These are phyloP conservation scores for Ceratotherium simum DNA, from an alignment of 2,113 vertebrate species.

Conservation along the genomic window DNA sequence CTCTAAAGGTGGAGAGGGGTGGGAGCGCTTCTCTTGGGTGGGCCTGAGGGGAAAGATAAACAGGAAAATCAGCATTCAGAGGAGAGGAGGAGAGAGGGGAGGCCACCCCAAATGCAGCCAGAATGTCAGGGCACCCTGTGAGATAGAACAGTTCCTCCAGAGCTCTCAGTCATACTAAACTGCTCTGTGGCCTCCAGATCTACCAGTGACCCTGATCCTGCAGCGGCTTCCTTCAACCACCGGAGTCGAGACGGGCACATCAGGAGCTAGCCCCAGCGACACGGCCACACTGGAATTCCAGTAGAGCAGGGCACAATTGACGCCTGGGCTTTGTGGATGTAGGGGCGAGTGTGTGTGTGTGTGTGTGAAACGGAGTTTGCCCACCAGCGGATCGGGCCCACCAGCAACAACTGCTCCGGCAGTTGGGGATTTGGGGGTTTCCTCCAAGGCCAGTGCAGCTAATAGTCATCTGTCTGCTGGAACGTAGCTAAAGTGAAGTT, in stretches of 20 bases:
- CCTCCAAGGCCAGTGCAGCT: background rate
- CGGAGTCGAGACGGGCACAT: background rate
- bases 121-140: background rate
- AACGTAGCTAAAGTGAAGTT: constrained; percentile 23
- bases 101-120: background rate
- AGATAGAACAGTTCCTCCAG: too few relatives aligned
- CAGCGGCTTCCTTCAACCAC: background rate
- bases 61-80: background rate
- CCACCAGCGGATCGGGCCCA: background rate
- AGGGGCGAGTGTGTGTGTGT: background rate
- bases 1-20: background rate
- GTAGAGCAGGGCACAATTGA: background rate
- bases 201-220: background rate
- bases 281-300: background rate
- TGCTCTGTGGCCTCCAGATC: background rate
- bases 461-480: constrained; percentile 12
- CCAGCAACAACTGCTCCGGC: background rate
- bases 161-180: background rate
- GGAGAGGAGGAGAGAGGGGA: background rate
- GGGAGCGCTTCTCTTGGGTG: background rate
- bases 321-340: background rate
- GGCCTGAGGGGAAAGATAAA: background rate
- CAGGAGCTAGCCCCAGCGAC: fast-evolving
- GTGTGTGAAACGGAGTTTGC: background rate
- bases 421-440: background rate